Evolutionary conservation across 2,113 vertebrate species (phyloP).

Genomic region (rabbit (Oryctolagus cuniculus)): mOryCun1.1 NC_091441.1:109825001-109825500

Average conservation of each 20-base stretch:
- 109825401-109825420: not conserved
- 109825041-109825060: too few relatives aligned
- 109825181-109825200: not conserved
- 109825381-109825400: not conserved
- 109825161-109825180: not conserved
- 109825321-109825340: not conserved
- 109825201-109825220: not conserved
- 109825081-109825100: not conserved
- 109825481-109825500: not conserved
- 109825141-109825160: not conserved
- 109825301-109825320: too few relatives aligned
- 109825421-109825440: not conserved
- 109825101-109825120: not conserved
- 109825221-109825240: not conserved
- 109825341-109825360: not conserved
- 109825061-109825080: too few relatives aligned
- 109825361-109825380: not conserved
- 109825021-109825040: too few relatives aligned
- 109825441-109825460: not conserved
- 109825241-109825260: not conserved
- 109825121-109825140: not conserved
- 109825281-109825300: rapidly evolving
- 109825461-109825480: not conserved
- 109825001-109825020: too few relatives aligned
- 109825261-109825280: not conserved